These are phyloP conservation scores for Hemithea aestivaria DNA, from an alignment of 2,888 invertebrate species.

Conservation along the genomic window DNA sequence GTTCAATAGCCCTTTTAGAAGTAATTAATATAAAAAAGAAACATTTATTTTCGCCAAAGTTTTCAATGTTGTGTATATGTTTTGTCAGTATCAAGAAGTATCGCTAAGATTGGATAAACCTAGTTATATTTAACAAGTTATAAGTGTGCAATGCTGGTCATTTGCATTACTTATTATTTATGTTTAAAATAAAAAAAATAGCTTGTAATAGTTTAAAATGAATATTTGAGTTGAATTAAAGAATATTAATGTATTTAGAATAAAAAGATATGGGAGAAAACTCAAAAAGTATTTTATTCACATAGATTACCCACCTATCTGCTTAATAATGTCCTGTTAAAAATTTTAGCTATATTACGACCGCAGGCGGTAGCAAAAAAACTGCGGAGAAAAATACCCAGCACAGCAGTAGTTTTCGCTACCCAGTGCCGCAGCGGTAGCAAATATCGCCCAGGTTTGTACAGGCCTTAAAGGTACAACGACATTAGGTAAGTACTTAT, in stretches of 20 bases:
- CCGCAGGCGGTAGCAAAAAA: too few relatives aligned
- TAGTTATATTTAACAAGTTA: conserved; percentile 72
- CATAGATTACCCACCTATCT: neutral
- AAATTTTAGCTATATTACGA: too few relatives aligned
- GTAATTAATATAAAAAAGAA: conserved; percentile 32
- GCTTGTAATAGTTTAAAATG: conserved; percentile 78
- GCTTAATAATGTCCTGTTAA: too few relatives aligned
- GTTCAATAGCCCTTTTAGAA: conserved; percentile 40
- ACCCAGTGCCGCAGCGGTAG: too few relatives aligned
- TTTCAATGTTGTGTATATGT: conserved; percentile 61
- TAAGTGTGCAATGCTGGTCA: conserved; percentile 78
- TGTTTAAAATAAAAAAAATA: conserved; percentile 69
- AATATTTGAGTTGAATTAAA: conserved; percentile 78
- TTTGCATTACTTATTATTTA: conserved; percentile 76
- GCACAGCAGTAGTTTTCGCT: too few relatives aligned
- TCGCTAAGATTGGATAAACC: conserved; percentile 72
- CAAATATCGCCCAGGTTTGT: too few relatives aligned
- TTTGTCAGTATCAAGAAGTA: conserved; percentile 69
- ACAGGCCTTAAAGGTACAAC: too few relatives aligned
- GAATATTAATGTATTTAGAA: conserved; percentile 80
- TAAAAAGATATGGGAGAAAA: conserved; percentile 77
- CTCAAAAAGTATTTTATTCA: conserved; percentile 34
- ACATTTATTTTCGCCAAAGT: conserved; percentile 50
- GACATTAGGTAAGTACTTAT: too few relatives aligned
- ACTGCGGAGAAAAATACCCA: too few relatives aligned